phyloP scores from a whole-genome alignment of 2,113 vertebrate genomes.

The Limanda limanda region DNA sequence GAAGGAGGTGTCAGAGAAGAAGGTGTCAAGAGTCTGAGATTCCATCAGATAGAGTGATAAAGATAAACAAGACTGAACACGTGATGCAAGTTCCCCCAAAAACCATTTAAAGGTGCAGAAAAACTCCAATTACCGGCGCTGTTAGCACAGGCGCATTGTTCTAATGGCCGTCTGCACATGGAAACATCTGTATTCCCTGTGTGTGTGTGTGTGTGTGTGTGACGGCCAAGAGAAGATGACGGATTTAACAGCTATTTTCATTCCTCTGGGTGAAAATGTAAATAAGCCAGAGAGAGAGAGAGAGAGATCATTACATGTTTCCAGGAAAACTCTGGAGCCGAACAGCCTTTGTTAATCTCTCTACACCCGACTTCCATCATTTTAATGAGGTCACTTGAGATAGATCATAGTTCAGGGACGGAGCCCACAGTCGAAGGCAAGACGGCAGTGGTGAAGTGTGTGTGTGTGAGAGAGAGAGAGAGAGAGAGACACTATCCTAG shows the following conservation, averaged over 20 bases:
- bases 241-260: not conserved
- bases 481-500: not conserved
- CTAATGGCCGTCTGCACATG: not conserved
- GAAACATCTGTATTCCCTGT: not conserved
- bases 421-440: slow-evolving; percentile 50
- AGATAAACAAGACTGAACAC: not conserved
- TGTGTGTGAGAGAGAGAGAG: not conserved
- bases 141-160: too few relatives aligned
- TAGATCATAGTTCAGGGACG: slow-evolving; percentile 33
- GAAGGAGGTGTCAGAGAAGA: slow-evolving; percentile 30
- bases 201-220: not conserved
- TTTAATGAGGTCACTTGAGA: slow-evolving; percentile 57
- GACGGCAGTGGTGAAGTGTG: slow-evolving; percentile 35
- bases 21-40: slow-evolving; percentile 5
- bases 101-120: slow-evolving; percentile 21
- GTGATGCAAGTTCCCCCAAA: slow-evolving; percentile 26
- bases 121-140: too few relatives aligned
- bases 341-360: slow-evolving; percentile 14
- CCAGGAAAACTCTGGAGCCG: slow-evolving; percentile 25
- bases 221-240: not conserved
- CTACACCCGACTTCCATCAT: slow-evolving; percentile 12
- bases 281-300: not conserved
- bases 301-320: slow-evolving; percentile 1
- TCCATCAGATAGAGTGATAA: slow-evolving; percentile 24
- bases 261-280: not conserved